Evolutionary conservation across 2,113 vertebrate genomes (phyloP).

Genomic region (Peromyscus polionotus): DNA sequence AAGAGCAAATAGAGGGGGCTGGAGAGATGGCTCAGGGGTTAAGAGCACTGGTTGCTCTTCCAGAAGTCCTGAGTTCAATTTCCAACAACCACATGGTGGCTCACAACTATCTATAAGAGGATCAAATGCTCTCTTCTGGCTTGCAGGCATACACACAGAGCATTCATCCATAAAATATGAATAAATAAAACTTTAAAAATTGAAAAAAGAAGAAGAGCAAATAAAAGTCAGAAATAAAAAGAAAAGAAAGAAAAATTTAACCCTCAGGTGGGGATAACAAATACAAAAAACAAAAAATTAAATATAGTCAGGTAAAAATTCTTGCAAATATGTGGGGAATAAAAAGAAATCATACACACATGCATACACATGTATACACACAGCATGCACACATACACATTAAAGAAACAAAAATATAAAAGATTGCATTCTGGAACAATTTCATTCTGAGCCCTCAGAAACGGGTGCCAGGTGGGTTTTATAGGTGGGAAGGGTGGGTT

Average conservation of each 20-base stretch:
- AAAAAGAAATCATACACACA: not conserved
- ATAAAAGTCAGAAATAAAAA: too few species aligned
- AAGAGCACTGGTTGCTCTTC: too few species aligned
- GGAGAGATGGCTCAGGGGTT: too few species aligned
- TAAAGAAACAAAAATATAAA: not conserved
- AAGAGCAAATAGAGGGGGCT: not conserved
- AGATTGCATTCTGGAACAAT: too few species aligned
- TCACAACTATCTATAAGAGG: too few species aligned
- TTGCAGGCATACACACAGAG: not conserved
- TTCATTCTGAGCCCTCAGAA: not conserved
- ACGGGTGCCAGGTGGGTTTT: too few species aligned
- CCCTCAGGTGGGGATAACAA: not conserved
- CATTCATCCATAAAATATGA: not conserved
- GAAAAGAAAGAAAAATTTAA: not conserved
- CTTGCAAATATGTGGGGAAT: not conserved
- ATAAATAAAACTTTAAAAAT: not conserved
- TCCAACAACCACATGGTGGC: too few species aligned
- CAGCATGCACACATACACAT: not conserved
- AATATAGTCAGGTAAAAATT: not conserved
- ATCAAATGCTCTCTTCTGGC: too few species aligned
- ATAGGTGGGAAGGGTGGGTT: not conserved
- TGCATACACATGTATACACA: rapidly evolving
- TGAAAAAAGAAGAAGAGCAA: not conserved
- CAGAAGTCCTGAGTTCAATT: too few species aligned
- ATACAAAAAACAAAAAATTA: not conserved